A percentile compares a stretch with the other conserved stretches of the same genome.
Evolutionary conservation across 2,113 vertebrate genomes (phyloP).

Genomic region (Fulmarus glacialis): DNA sequence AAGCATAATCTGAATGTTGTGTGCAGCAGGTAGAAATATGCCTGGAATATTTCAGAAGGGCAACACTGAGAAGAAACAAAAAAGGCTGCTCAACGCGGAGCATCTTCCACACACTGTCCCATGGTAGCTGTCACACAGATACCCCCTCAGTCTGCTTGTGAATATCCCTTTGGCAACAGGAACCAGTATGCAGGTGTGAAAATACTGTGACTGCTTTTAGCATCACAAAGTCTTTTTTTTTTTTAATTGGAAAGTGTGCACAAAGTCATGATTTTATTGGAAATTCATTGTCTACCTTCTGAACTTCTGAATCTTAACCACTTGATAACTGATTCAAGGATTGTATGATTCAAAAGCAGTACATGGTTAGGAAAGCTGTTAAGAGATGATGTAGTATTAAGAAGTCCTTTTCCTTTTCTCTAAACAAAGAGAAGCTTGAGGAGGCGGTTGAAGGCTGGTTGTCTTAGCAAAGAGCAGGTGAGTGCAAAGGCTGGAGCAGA

Average conservation of each 20-base stretch:
- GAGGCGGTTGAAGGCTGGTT: neutral
- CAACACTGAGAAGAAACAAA: neutral
- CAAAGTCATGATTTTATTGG: neutral
- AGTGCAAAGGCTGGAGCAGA: neutral
- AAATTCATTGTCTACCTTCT: neutral
- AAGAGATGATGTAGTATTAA: neutral
- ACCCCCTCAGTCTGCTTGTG: neutral
- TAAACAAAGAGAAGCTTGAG: neutral
- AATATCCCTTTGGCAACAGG: neutral
- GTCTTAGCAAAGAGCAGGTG: neutral
- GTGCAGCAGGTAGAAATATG: neutral
- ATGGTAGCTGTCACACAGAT: neutral
- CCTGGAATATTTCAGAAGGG: neutral
- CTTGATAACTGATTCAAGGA: neutral
- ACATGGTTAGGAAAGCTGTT: neutral
- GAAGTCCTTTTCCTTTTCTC: neutral
- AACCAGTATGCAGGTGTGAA: neutral
- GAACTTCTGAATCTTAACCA: neutral
- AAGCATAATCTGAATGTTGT: neutral
- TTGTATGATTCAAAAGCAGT: neutral
- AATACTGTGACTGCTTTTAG: neutral
- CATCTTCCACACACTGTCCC: neutral
- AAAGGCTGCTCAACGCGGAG: neutral
- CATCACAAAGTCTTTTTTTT: neutral
- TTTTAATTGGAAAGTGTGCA: neutral